Conservation (phyloP, 2,797 vertebrate species). For the Eospalax fontanierii region DNA sequence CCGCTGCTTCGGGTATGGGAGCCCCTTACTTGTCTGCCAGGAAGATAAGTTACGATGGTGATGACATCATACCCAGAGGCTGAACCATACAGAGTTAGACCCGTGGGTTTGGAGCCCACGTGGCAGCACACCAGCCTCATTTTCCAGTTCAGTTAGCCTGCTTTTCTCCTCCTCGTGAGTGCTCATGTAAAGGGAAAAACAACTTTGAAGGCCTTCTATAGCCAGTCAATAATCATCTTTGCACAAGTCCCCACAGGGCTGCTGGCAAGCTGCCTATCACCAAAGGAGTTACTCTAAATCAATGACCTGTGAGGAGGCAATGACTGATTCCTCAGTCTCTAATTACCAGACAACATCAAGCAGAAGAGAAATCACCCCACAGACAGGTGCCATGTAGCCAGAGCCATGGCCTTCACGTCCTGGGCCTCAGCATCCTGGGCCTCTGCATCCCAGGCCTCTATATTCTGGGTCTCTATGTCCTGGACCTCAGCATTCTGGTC, state of each 20-base stretch:
- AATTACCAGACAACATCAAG: background rate
- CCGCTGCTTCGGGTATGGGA: too few species aligned
- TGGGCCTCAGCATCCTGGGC: too few species aligned
- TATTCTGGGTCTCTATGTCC: background rate
- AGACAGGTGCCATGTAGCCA: conserved; percentile 15
- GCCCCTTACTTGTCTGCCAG: too few species aligned
- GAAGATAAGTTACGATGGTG: fast-evolving
- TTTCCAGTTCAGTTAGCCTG: background rate
- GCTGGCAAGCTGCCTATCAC: conserved; percentile 44
- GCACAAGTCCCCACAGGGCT: background rate
- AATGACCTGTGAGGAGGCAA: conserved; percentile 32
- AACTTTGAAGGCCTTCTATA: background rate
- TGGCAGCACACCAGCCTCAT: background rate
- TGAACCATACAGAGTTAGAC: background rate
- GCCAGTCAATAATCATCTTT: conserved; percentile 24
- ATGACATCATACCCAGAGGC: too few species aligned
- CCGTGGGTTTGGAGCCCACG: background rate
- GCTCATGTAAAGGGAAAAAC: background rate
- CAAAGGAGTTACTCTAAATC: conserved; percentile 56
- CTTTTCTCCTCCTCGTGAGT: background rate
- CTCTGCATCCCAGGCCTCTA: too few species aligned
- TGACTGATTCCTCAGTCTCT: background rate
- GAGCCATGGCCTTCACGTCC: background rate
- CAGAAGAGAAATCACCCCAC: conserved; percentile 9
- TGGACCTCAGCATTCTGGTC: too few species aligned